Percentiles rank a stretch among this genome's conserved stretches.
phyloP scores from a whole-genome alignment of 2,888 invertebrate species.

The Caenorhabditis afra region DNA sequence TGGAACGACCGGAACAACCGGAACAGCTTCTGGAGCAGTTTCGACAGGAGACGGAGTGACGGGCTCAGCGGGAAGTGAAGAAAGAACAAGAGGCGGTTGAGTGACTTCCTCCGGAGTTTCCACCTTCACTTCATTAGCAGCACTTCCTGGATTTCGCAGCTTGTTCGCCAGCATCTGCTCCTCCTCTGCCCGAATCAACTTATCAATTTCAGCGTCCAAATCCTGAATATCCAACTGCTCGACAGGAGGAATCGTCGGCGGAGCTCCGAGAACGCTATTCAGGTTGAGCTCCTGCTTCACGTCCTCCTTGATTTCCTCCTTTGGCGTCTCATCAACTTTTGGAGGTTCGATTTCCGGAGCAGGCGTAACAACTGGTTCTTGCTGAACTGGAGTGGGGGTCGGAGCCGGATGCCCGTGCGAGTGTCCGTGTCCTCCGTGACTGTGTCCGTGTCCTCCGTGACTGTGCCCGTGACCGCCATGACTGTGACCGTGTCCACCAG shows the following conservation, averaged over 20 bases:
- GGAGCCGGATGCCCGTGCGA: conserved; percentile 50
- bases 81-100: conserved; percentile 10
- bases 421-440: conserved; percentile 51
- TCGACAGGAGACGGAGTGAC: background rate
- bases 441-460: conserved; percentile 64
- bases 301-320: background rate
- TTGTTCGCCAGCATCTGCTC: conserved; percentile 7
- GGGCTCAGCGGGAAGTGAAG: conserved; percentile 2
- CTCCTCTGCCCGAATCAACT: conserved; percentile 47
- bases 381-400: conserved; percentile 16
- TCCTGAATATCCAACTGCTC: conserved; percentile 18
- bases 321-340: background rate
- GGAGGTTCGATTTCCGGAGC: conserved; percentile 6
- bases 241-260: conserved; percentile 4
- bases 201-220: conserved; percentile 46
- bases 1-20: conserved; percentile 6
- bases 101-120: conserved; percentile 18
- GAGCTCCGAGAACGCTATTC: conserved; percentile 42
- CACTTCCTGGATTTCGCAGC: background rate
- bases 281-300: conserved; percentile 32
- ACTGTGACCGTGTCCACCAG: conserved; percentile 67
- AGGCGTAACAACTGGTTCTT: background rate
- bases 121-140: background rate
- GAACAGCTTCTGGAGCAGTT: conserved; percentile 9
- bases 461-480: conserved; percentile 66